Evolutionary conservation across 2,797 vertebrate genomes (phyloP).

Genomic region (Chrosomus eos): DNA sequence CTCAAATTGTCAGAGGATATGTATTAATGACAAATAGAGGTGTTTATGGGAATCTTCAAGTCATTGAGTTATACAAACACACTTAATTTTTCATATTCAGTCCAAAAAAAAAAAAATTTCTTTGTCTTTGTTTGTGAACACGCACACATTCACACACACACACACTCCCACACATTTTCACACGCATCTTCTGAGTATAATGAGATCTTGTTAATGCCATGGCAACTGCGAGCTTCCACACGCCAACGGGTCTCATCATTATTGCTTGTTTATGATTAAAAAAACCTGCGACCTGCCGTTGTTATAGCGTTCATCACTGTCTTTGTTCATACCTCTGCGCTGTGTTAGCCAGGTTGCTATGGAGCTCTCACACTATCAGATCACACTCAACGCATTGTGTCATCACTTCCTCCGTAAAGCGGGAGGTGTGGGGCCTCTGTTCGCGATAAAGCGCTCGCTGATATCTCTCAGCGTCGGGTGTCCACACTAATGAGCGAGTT

Average conservation of each 20-base stretch:
- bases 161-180: conserved; percentile 72
- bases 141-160: conserved; percentile 69
- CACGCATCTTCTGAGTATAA: conserved; percentile 73
- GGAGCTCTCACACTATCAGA: conserved; percentile 51
- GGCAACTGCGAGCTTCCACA: conserved; percentile 75
- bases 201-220: conserved; percentile 77
- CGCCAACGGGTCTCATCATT: conserved; percentile 68
- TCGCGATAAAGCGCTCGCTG: conserved; percentile 35
- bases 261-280: conserved; percentile 67
- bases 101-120: conserved; percentile 43
- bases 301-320: conserved; percentile 48
- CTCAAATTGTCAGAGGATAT: conserved; percentile 10
- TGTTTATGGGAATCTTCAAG: conserved; percentile 48
- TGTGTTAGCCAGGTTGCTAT: conserved; percentile 36
- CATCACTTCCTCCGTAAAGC: conserved; percentile 52
- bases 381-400: conserved; percentile 45
- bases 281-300: conserved; percentile 43
- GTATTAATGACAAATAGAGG: conserved; percentile 53
- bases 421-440: conserved; percentile 35
- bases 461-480: conserved; percentile 67
- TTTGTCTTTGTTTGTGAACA: conserved; percentile 52
- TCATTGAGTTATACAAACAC: conserved; percentile 10
- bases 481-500: conserved; percentile 55
- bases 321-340: conserved; percentile 34
- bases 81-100: conserved; percentile 26